These are phyloP conservation scores for Zapornia atra DNA, from an alignment of 2,113 vertebrate genomes.

Conservation along the genomic window DNA sequence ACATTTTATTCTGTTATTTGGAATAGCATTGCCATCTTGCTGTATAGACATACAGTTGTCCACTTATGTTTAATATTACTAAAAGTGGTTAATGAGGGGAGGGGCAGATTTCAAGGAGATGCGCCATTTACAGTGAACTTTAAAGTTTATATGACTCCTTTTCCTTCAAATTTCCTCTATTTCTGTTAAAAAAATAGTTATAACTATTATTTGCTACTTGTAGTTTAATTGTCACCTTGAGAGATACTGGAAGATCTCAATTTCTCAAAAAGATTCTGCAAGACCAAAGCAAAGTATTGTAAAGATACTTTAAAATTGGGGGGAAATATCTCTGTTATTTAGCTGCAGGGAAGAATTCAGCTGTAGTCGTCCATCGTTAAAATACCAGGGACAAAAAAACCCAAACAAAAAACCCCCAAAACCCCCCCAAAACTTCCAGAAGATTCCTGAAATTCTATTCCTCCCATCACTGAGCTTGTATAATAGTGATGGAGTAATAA, in stretches of 20 bases:
- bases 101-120: not conserved
- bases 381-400: not conserved
- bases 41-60: not conserved
- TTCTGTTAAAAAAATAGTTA: not conserved
- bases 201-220: not conserved
- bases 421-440: no score
- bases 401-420: no score
- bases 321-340: not conserved
- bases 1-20: not conserved
- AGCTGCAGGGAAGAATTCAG: not conserved
- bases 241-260: not conserved
- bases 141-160: not conserved
- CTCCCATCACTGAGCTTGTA: not conserved
- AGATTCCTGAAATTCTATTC: not conserved
- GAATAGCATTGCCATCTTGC: not conserved
- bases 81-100: not conserved
- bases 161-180: not conserved
- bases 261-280: not conserved
- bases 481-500: not conserved
- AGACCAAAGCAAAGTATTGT: not conserved
- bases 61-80: not conserved
- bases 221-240: not conserved
- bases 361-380: not conserved
- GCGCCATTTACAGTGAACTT: not conserved
- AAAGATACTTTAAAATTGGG: not conserved